phyloP scores from a whole-genome alignment of 2,113 vertebrate species.

The Petromus typicus region DNA sequence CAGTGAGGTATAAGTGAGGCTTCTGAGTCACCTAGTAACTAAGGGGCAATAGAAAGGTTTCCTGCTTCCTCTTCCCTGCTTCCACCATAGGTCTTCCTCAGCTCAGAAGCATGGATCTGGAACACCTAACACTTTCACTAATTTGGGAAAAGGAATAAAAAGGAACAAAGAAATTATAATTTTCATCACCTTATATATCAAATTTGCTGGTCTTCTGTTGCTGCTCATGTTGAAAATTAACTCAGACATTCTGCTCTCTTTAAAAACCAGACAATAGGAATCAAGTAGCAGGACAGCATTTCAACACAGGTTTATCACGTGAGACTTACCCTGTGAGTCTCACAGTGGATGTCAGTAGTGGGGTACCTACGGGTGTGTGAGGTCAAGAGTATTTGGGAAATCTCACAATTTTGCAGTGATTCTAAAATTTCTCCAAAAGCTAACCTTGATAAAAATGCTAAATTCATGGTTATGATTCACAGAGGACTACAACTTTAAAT shows the following conservation, averaged over 20 bases:
- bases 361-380: too few relatives aligned
- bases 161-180: not conserved
- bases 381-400: not conserved
- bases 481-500: not conserved
- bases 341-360: rapidly evolving
- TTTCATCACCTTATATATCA: not conserved
- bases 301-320: not conserved
- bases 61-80: not conserved
- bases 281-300: too few relatives aligned
- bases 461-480: not conserved
- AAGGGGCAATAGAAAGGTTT: not conserved
- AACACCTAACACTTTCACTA: not conserved
- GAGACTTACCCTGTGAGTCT: not conserved
- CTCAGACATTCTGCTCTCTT: not conserved
- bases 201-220: not conserved
- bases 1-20: not conserved
- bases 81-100: not conserved
- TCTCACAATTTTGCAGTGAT: not conserved
- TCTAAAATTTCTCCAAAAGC: not conserved
- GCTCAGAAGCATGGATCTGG: not conserved
- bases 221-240: not conserved
- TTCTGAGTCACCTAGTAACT: not conserved
- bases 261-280: not conserved
- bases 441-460: not conserved
- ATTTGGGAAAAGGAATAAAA: not conserved